These are phyloP conservation scores for Sinocyclocheilus maitianheensis DNA, from an alignment of 2,113 vertebrate genomes.

Conservation along the genomic window DNA sequence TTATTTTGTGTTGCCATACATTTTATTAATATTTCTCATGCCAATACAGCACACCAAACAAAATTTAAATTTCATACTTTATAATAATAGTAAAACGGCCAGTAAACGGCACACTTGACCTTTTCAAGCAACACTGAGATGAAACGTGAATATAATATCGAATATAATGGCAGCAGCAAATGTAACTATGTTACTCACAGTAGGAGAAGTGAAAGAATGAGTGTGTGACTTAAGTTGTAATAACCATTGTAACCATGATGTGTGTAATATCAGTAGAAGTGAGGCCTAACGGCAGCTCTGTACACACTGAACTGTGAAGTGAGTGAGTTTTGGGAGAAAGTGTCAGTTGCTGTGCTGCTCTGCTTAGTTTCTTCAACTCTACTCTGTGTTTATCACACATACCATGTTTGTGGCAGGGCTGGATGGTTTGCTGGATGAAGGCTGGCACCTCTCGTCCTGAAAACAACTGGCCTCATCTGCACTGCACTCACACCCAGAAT, in stretches of 20 bases:
- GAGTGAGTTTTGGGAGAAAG: not conserved
- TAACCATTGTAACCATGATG: not conserved
- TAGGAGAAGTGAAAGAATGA: not conserved
- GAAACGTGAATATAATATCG: not conserved
- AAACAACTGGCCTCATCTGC: conserved; percentile 80
- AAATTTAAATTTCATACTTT: too few relatives aligned
- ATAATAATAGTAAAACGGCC: too few relatives aligned
- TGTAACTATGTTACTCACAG: not conserved
- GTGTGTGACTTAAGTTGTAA: not conserved
- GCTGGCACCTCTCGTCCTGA: conserved; percentile 83
- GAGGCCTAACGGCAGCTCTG: not conserved
- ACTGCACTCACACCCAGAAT: conserved; percentile 79
- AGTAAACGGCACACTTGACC: not conserved
- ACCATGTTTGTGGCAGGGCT: conserved; percentile 83
- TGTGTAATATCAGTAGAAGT: not conserved
- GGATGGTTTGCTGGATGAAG: conserved; percentile 81
- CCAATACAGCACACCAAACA: not conserved
- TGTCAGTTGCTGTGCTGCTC: too few relatives aligned
- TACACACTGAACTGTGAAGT: not conserved
- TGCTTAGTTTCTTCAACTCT: not conserved
- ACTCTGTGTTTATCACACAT: not conserved
- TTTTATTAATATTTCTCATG: not conserved
- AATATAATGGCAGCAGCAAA: not conserved
- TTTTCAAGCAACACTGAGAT: not conserved
- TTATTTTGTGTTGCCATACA: not conserved